phyloP scores from a whole-genome alignment of 2,888 invertebrate species.

The Erannis defoliaria region DNA sequence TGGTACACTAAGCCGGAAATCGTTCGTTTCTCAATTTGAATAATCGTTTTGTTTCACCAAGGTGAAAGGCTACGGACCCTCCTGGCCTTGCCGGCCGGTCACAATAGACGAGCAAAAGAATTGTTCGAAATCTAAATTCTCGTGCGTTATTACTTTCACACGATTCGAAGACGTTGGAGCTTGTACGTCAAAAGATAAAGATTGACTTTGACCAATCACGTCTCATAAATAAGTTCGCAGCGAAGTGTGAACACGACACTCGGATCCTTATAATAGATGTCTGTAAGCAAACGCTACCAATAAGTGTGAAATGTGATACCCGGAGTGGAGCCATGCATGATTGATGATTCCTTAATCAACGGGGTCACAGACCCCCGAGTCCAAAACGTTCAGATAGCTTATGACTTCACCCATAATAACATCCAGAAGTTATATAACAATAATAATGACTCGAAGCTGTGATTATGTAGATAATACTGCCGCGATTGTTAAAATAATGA shows the following conservation, averaged over 20 bases:
- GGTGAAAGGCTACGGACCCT: constrained; percentile 71
- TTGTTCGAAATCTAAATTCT: constrained; percentile 27
- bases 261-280: constrained; percentile 52
- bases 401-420: constrained; percentile 70
- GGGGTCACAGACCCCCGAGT: constrained; percentile 70
- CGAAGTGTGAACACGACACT: constrained; percentile 45
- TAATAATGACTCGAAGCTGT: constrained; percentile 24
- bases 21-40: constrained; percentile 77
- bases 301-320: constrained; percentile 75
- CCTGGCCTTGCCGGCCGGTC: constrained; percentile 51
- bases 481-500: constrained; percentile 38
- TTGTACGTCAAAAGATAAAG: constrained; percentile 24
- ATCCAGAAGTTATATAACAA: constrained; percentile 53
- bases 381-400: constrained; percentile 61
- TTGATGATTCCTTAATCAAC: constrained; percentile 83
- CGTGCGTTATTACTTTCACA: constrained; percentile 28
- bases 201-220: constrained; percentile 38
- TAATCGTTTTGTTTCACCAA: constrained; percentile 68
- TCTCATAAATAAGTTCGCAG: constrained; percentile 40
- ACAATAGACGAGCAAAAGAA: constrained; percentile 39
- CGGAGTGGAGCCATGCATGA: constrained; percentile 69
- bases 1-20: constrained; percentile 73
- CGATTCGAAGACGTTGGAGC: constrained; percentile 25
- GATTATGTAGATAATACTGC: constrained; percentile 35
- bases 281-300: constrained; percentile 58